Evolutionary conservation across 2,113 vertebrate genomes (phyloP).

Genomic region (Calyptomena viridis): DNA sequence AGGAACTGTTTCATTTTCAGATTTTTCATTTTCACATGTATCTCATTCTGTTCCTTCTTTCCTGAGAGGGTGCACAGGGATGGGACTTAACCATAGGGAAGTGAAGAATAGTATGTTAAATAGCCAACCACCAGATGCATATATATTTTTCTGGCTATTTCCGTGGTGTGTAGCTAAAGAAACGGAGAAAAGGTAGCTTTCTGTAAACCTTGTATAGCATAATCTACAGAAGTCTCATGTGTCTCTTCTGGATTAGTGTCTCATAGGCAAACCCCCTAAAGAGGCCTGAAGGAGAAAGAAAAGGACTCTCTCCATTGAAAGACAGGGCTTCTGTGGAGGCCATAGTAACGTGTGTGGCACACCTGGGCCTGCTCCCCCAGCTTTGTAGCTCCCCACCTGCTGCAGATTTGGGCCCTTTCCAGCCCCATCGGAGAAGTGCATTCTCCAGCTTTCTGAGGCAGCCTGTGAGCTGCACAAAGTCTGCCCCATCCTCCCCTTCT

Average conservation of each 20-base stretch:
- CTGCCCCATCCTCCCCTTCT: background rate
- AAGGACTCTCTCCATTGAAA: background rate
- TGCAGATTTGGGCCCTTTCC: background rate
- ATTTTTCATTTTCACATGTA: too few relatives aligned
- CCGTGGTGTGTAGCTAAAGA: background rate
- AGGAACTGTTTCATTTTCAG: conserved; percentile 42
- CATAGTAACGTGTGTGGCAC: too few relatives aligned
- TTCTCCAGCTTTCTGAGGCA: background rate
- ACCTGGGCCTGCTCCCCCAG: background rate
- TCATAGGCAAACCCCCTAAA: background rate
- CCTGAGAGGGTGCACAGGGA: conserved; percentile 10
- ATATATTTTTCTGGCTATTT: background rate
- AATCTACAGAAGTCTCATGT: background rate
- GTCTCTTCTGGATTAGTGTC: background rate
- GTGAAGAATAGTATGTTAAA: conserved; percentile 33
- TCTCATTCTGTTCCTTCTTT: conserved; percentile 22
- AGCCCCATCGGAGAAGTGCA: background rate
- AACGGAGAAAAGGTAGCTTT: background rate
- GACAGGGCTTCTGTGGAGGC: background rate
- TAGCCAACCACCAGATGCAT: background rate
- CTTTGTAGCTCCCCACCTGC: background rate
- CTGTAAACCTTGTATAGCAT: background rate
- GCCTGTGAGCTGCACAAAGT: background rate
- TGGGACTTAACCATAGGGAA: background rate
- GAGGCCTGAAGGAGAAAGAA: background rate